phyloP scores from a whole-genome alignment of 2,888 invertebrate species.

The Melanotus villosus region DNA sequence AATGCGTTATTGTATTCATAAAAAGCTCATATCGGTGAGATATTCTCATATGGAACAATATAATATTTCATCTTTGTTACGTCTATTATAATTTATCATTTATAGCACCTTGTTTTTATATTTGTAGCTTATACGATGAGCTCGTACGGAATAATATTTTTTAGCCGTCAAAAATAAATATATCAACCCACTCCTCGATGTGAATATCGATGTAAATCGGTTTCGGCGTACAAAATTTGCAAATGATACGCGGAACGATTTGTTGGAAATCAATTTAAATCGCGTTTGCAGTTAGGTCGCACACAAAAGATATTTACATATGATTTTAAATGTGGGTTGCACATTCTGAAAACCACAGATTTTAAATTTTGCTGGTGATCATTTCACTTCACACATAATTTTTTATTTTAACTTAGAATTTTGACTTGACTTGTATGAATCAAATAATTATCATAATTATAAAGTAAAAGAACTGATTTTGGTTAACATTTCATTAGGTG shows the following conservation, averaged over 20 bases:
- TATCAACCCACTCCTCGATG: too few relatives aligned
- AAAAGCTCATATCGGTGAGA: conserved; percentile 20
- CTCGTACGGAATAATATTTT: too few relatives aligned
- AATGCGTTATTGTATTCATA: conserved; percentile 13
- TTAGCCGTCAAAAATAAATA: conserved; percentile 2
- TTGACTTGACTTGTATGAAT: not conserved
- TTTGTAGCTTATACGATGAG: too few relatives aligned
- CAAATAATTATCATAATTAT: too few relatives aligned
- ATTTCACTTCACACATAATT: too few relatives aligned
- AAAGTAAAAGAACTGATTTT: too few relatives aligned
- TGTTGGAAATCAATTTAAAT: conserved; percentile 16
- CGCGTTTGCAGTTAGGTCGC: conserved; percentile 19
- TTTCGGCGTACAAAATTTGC: conserved; percentile 7
- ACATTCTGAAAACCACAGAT: not conserved
- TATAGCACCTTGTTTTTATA: not conserved
- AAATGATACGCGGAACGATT: conserved; percentile 15
- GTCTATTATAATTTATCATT: conserved; percentile 10
- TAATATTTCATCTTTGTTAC: conserved; percentile 20
- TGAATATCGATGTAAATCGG: too few relatives aligned
- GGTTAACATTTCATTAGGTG: too few relatives aligned
- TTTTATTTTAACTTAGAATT: too few relatives aligned
- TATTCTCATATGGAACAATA: conserved; percentile 9
- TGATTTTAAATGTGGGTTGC: conserved; percentile 1
- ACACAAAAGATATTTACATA: conserved; percentile 19
- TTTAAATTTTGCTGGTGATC: not conserved